These are phyloP conservation scores for Clarias magur DNA, from an alignment of 2,113 vertebrate genomes.

Conservation along the genomic window DNA sequence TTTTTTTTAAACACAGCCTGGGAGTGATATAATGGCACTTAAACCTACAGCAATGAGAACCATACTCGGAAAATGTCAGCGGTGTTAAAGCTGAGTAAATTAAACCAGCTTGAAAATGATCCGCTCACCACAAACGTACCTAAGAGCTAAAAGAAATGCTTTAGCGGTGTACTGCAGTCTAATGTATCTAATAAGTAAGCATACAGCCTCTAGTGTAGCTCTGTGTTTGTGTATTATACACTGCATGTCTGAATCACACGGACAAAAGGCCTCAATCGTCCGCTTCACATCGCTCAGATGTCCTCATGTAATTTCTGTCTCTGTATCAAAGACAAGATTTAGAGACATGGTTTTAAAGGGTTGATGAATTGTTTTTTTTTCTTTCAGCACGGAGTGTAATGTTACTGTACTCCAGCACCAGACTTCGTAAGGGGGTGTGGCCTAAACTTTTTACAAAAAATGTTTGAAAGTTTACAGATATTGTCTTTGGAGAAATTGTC, in stretches of 20 bases:
- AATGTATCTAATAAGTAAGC: background rate
- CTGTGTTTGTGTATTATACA: background rate
- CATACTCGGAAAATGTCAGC: background rate
- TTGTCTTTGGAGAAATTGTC: background rate
- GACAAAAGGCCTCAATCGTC: background rate
- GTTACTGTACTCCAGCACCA: background rate
- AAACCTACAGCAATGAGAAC: constrained; percentile 21
- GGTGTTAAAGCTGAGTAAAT: background rate
- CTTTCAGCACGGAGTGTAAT: background rate
- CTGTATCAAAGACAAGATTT: background rate
- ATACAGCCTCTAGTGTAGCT: background rate
- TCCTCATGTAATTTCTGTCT: background rate
- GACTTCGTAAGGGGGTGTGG: background rate
- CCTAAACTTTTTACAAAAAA: background rate
- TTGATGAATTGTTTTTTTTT: background rate
- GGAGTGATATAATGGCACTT: constrained; percentile 2
- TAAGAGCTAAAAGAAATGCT: background rate
- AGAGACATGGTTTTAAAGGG: background rate
- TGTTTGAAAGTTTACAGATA: background rate
- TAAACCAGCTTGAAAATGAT: background rate
- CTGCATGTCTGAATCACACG: background rate
- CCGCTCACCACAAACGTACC: background rate
- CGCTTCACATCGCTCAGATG: background rate
- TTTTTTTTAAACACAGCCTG: background rate
- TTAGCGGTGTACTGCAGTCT: background rate